Base-by-base conservation (phyloP, 1,140 invertebrate genomes). In the Bombus polaris region DNA sequence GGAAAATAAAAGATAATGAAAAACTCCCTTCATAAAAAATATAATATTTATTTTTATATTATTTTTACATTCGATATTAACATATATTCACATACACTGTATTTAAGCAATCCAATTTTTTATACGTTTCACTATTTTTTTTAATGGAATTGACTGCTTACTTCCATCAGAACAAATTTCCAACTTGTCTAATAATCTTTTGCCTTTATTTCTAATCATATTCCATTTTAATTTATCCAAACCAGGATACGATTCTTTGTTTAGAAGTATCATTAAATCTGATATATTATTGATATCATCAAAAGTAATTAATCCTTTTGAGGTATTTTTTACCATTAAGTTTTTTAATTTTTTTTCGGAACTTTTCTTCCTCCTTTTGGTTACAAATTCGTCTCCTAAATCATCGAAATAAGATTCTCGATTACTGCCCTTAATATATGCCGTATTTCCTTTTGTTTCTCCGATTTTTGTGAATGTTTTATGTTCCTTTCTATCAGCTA, bases 221-320 rank as follows among this genome's bases (percentile, higher is more conserved):
- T 93, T 93, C 92, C 92, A 94, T 71, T 89, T 87, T 35, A 93
- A 74, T 81, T 93, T 93, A 78, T 93, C 89, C 32, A 92, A 82
- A 39, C 90, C 91, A 32, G 88, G 89, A 82, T 90, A 93, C 6
- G 77, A 88, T 42, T 94, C 87, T 35, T 82, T 83, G 59, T 81
- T 86, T 35, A 93, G 57, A 37, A 93, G 75, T 44, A 32, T 35
- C 13, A 82, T 70, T 32, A 93, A 84, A 78, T 93, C 91, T 44
- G 88, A 70, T 77, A 88, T 86, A 25, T 86, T 88, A 62, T 90
- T 87, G 3, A 91, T 80, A 70, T 88, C 35, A 15, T 80, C 12
- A 1, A 86, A 37, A 59, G 78, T 88, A 47, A 86, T 32, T 57
- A 68, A 22, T 68, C 59, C 32, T 18, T 37, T n/a, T 39, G 10